Percentiles rank a stretch among this genome's conserved stretches.
These are phyloP conservation scores for Cebus imitator DNA, from an alignment of 2,113 vertebrate species.

Conservation along the genomic window DNA sequence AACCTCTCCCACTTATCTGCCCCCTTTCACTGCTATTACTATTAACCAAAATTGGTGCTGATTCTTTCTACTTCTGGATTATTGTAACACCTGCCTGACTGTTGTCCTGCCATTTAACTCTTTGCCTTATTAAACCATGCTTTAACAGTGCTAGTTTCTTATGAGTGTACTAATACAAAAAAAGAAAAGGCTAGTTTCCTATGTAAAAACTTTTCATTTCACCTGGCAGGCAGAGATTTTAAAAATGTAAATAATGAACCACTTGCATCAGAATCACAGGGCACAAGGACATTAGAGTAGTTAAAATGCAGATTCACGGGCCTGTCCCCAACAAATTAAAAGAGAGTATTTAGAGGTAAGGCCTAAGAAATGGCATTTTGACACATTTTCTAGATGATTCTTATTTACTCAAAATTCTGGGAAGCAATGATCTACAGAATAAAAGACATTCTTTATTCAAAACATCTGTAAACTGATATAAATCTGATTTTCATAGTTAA, in stretches of 20 bases:
- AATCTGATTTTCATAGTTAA: background rate
- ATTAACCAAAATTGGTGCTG: background rate
- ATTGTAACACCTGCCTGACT: background rate
- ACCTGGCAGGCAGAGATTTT: background rate
- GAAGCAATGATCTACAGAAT: background rate
- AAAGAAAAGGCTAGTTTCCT: background rate
- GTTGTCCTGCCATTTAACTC: background rate
- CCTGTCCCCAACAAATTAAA: background rate
- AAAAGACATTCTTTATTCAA: slow-evolving; percentile 30
- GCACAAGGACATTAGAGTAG: background rate
- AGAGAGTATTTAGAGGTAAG: background rate
- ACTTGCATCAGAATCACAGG: background rate
- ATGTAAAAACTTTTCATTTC: slow-evolving; percentile 4
- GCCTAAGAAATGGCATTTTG: background rate
- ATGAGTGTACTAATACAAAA: background rate
- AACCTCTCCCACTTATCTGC: background rate
- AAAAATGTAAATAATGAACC: background rate
- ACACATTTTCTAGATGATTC: background rate
- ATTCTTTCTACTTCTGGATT: too few relatives aligned
- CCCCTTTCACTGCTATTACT: background rate
- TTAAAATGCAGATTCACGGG: background rate
- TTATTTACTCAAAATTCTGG: slow-evolving; percentile 33
- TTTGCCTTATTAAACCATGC: background rate
- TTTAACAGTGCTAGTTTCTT: background rate
- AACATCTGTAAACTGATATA: background rate